Evolutionary conservation across 1,140 invertebrate species (phyloP), one percentile per base, ranked within the genome.

Genomic region (Drosophila nasuta): DNA sequence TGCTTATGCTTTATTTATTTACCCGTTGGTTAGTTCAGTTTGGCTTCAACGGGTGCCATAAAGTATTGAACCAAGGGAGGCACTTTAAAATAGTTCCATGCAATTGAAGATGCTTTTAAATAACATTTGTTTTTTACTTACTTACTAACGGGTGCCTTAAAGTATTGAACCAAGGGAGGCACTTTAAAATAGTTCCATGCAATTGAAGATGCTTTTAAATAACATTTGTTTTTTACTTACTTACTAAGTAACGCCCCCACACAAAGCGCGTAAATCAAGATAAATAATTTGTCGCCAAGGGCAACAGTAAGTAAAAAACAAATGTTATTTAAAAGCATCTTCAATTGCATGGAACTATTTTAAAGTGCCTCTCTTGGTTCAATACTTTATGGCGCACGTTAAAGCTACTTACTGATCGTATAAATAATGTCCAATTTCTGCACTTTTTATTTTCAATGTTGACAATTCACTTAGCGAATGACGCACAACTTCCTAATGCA

Each of bases 391-490:
- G 15, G 15, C 15, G 1, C 15, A 15, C 15, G 17, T 17, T 17
- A 1, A 17, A 17, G 17, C 17, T 1, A 17, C 17, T 17, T 17
- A 17, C 20, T 25, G 20, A 25, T 4, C 20, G 11, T 33, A 51
- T 62, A 30, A 52, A 52, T 35, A 15, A 69, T 7, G 48, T 25
- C 7, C 7, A 13, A 25, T 30, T 25, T 20, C 20, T 41, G 15
- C 33, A 38, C 28, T 59, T 68, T n/a, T 59, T 10, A 59, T 49
- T 68, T 58, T 49, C 28, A 13, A 68, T 25, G 25, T 69, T 69
- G 48, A 62, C 67, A 52, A 63, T 46, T 63, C 59, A 70, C 59
- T 70, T 63, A 70, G 49, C 68, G 20, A 11, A 7, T 62, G 58
- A 28, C 48, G 25, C 20, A 17, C 59, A 49, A 51, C 33, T 60